phyloP scores from a whole-genome alignment of 2,797 vertebrate genomes.

The Scyliorhinus canicula region DNA sequence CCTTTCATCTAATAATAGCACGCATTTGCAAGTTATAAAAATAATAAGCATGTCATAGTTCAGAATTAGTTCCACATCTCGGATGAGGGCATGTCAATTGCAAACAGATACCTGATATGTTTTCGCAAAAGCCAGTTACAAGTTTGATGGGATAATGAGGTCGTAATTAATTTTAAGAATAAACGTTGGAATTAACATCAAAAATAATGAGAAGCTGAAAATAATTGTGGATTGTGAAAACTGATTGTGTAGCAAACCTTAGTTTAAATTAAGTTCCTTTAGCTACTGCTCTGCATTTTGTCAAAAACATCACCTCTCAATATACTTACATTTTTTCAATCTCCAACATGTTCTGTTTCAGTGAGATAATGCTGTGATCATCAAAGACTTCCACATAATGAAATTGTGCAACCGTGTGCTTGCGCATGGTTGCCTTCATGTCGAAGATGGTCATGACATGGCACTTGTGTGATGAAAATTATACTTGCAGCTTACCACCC shows the following conservation, averaged over 20 bases:
- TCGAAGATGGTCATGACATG: too few relatives aligned
- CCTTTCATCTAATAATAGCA: neutral
- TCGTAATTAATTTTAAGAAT: neutral
- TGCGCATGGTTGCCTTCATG: too few relatives aligned
- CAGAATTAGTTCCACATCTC: neutral
- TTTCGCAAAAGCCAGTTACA: neutral
- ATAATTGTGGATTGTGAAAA: neutral
- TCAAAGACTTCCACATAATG: neutral
- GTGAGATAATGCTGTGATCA: neutral
- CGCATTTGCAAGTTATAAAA: neutral
- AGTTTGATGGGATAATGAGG: neutral
- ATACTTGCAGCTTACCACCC: too few relatives aligned
- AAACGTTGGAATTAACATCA: neutral
- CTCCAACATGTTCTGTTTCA: neutral
- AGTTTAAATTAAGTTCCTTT: neutral
- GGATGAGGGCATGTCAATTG: neutral
- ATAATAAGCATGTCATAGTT: neutral
- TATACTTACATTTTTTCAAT: neutral
- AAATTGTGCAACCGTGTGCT: too few relatives aligned
- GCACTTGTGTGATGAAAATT: too few relatives aligned
- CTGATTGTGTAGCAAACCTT: neutral
- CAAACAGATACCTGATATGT: neutral
- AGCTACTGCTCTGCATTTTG: neutral
- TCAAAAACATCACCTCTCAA: neutral
- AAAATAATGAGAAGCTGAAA: neutral